Evolutionary conservation across 1,140 invertebrate species (phyloP), one percentile per base, ranked within the genome.

Genomic region (Conopomorpha cramerella): DNA sequence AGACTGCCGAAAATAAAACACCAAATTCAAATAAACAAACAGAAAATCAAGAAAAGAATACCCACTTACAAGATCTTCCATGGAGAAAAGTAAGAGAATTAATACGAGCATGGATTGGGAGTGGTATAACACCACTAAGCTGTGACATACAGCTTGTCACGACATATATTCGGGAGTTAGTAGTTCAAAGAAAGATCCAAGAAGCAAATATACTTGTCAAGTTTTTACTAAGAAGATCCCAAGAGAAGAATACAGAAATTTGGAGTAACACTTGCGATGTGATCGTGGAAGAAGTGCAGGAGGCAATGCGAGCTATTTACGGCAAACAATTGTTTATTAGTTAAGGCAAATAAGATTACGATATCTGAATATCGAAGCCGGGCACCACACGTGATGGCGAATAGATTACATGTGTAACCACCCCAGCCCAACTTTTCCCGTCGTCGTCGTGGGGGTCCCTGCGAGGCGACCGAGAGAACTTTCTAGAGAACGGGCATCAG

Each of bases 81-180:
- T 77, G 66, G 63, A 49, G 67, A 16, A 72, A 78, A 45, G 64
- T 80, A 15, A 52, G 74, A 25, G 62, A 67, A 42, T 47, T 81
- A 32, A 42, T 81, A 10, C 55, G 71, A 39, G 68, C 77, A 32
- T 82, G 81, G 81, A 46, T 81, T 11, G 54, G 66, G 17, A 77
- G 68, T 50, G 70, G 64, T 2, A 57, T 68, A 28, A 41, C 41
- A 18, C 81, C 80, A 25, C 56, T 79, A 41, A 41, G 43, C n/a
- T 78, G 56, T 52, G 81, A 82, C 57, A 50, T 78, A 17, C 46
- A 61, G 19, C 53, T 81, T 43, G 54, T 82, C 29, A 36, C 55
- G 11, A 45, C 43, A 14, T 81, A 81, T 44, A 51, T 81, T 37
- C 38, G 58, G 33, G 57, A 72, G 45, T 64, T 81, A 59, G 63